phyloP scores from a whole-genome alignment of 2,888 invertebrate genomes.

The Chirona hameri region DNA sequence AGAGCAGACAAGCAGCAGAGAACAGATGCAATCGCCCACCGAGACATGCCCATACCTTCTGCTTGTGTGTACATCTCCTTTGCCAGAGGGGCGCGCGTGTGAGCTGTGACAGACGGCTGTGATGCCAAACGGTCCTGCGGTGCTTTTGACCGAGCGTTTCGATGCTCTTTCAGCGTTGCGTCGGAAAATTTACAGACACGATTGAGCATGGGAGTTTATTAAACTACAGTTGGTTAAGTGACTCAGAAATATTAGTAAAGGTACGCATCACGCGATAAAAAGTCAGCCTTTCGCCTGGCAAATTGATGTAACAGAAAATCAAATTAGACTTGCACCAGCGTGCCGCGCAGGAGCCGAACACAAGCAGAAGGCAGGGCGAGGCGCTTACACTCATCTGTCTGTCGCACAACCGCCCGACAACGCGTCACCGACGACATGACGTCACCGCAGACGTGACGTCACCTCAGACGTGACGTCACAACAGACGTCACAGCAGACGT shows the following conservation, averaged over 20 bases:
- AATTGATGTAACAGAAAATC: not conserved
- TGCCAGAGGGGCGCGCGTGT: not conserved
- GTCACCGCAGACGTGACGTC: no score
- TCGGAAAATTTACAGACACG: not conserved
- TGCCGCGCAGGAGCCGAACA: not conserved
- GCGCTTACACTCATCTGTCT: not conserved
- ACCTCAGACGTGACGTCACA: no score
- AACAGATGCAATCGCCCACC: not conserved
- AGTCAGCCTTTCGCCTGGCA: not conserved
- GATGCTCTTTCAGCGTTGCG: not conserved
- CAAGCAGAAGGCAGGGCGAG: constrained; percentile 6
- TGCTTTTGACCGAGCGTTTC: not conserved
- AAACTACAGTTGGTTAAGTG: not conserved
- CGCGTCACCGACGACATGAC: no score
- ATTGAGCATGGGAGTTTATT: not conserved
- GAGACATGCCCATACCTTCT: constrained; percentile 3
- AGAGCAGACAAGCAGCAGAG: not conserved
- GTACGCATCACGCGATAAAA: not conserved
- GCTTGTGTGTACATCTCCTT: not conserved
- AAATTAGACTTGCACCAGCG: not conserved
- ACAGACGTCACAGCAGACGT: no score
- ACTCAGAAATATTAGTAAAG: not conserved
- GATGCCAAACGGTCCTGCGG: not conserved
- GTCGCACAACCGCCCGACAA: not conserved
- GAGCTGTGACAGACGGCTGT: not conserved